Percentiles rank a stretch among this genome's conserved stretches.
phyloP scores from a whole-genome alignment of 2,888 invertebrate species.

The Poecilobothrus nobilitatus region DNA sequence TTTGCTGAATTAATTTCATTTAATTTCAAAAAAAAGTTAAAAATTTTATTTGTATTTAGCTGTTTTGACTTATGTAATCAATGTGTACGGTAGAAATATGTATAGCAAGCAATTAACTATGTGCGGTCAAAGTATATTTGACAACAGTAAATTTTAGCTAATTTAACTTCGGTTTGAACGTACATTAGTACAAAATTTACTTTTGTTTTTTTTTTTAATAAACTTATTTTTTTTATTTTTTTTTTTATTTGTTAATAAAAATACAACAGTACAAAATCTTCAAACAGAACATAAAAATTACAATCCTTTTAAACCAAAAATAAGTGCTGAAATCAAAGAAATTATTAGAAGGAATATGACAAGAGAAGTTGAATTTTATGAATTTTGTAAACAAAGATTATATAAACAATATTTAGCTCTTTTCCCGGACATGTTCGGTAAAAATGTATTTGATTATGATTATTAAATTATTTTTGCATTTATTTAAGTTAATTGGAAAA shows the following conservation, averaged over 20 bases:
- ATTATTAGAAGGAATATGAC: conserved; percentile 76
- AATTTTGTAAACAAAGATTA: conserved; percentile 75
- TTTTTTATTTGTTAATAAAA: not conserved
- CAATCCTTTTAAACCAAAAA: conserved; percentile 78
- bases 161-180: no score
- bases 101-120: no score
- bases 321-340: conserved; percentile 71
- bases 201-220: not conserved
- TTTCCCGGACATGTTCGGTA: conserved; percentile 19
- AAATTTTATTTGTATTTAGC: no score
- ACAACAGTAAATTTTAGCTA: not conserved
- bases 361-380: conserved; percentile 78
- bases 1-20: no score
- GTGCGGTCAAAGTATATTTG: no score
- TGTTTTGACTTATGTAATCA: no score
- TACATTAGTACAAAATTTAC: no score
- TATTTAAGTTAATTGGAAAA: no score
- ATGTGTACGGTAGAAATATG: no score
- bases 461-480: not conserved
- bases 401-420: conserved; percentile 64
- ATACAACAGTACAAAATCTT: not conserved
- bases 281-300: conserved; percentile 59
- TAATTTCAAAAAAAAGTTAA: no score
- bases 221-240: not conserved
- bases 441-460: not conserved